These are phyloP conservation scores for Anas platyrhynchos DNA, from an alignment of 2,113 vertebrate genomes.

Conservation along the genomic window DNA sequence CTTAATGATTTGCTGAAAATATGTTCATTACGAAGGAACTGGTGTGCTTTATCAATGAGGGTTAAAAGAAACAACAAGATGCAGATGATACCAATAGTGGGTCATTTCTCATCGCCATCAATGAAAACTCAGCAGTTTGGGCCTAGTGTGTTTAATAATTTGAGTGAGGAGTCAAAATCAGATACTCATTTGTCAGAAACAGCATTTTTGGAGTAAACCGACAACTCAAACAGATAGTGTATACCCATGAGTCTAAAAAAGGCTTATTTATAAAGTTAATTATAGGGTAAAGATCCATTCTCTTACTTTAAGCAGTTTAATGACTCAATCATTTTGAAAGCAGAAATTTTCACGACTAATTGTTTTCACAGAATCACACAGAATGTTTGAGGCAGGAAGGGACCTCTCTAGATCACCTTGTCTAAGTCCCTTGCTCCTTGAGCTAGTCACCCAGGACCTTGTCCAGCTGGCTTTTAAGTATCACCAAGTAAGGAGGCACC, in stretches of 20 bases:
- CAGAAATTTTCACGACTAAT: background rate
- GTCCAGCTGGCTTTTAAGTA: background rate
- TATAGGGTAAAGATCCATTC: background rate
- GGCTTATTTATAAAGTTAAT: background rate
- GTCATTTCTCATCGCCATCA: background rate
- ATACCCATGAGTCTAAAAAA: background rate
- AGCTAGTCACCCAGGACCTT: background rate
- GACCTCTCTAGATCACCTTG: background rate
- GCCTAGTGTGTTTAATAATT: conserved; percentile 24
- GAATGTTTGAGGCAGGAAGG: background rate
- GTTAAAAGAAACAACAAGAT: background rate
- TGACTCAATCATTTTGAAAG: background rate
- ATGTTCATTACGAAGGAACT: background rate
- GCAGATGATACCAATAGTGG: background rate
- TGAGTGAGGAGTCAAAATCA: background rate
- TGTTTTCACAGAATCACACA: background rate
- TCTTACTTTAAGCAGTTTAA: background rate
- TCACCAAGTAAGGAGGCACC: background rate
- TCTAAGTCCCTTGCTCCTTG: background rate
- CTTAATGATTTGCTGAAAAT: background rate
- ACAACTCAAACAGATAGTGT: conserved; percentile 28
- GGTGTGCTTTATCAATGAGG: background rate
- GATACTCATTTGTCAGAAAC: background rate
- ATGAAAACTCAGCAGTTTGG: background rate
- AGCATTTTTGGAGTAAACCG: conserved; percentile 7